Base-by-base conservation (phyloP, 1,140 invertebrate species). In the Camponotus pennsylvanicus region DNA sequence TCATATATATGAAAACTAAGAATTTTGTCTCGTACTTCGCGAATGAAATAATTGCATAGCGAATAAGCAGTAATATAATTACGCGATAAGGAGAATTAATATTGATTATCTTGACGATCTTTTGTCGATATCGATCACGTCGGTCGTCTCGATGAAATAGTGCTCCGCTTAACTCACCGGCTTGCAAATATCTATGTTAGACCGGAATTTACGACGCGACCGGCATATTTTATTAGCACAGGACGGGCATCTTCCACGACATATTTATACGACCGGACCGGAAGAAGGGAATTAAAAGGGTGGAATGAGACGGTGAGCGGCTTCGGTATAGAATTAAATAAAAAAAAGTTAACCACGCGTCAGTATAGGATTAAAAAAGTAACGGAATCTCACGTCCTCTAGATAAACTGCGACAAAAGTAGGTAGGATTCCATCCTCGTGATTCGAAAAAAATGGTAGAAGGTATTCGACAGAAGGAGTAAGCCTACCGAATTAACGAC, bases 161-260 rank as follows among this genome's bases (percentile, higher is more conserved):
- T 83, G 40, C 34, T 86, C 13, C 49, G 21, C 40, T 83, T 73
- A 85, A 32, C 18, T 59, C 57, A 66, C 42, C 34, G 32, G 42
- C 52, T 55, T 87, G 91, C 92, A 93, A 94, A 93, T 93, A 75
- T 57, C 55, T 73, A 93, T 92, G 90, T 91, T 86, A 85, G 66
- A 27, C 15, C 71, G 86, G 88, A 93, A 94, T 94, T 94, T 94
- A 94, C 92, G 93, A 94, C 91, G 92, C 91, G 93, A 92, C 89
- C 91, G 90, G 90, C 89, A 93, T 93, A 93, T 93, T 94, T 94
- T 94, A 94, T 93, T 94, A 93, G 91, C 89, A 91, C 91, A 92
- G 90, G 93, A 92, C 84, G 77, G 88, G 90, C 92, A 94, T 91
- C 92, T 90, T 93, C 91, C 91, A 92, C 86, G 89, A 90, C 88